Conservation (phyloP, 2,888 invertebrate species). For the Pilophorus perplexus region DNA sequence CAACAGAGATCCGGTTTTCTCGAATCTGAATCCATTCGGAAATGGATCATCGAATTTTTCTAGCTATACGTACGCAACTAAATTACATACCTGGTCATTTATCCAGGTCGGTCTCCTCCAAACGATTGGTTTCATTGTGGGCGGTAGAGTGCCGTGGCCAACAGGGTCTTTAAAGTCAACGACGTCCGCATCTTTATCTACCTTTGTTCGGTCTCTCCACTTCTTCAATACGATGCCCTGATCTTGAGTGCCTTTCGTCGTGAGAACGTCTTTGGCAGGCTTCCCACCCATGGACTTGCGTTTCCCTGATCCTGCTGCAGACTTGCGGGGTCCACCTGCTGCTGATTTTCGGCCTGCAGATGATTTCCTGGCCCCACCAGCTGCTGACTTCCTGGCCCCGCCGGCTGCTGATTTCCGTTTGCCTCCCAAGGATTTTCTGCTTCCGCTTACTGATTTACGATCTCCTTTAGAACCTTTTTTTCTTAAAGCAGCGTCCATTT, state of each 20-base stretch:
- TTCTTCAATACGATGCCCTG: constrained; percentile 2
- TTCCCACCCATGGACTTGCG: no score
- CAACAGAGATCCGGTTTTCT: neutral
- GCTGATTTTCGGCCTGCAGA: constrained; percentile 8
- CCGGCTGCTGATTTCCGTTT: constrained; percentile 14
- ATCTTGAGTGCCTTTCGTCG: neutral
- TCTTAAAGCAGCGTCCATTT: neutral
- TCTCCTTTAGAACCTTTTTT: neutral
- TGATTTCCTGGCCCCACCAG: constrained; percentile 12
- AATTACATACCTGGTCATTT: constrained; percentile 14
- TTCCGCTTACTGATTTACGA: constrained; percentile 17
- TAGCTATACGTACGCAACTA: no score
- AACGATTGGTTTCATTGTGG: constrained; percentile 21
- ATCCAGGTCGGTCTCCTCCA: constrained; percentile 20
- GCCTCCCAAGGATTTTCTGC: constrained; percentile 20
- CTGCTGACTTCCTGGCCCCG: neutral
- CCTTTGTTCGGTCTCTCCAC: constrained; percentile 8
- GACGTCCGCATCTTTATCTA: constrained; percentile 13
- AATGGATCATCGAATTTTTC: no score
- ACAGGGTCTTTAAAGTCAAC: constrained; percentile 9
- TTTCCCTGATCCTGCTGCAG: neutral
- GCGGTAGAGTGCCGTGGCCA: constrained; percentile 21
- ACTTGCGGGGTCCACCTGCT: no score
- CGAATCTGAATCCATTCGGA: neutral
- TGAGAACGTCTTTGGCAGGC: constrained; percentile 20